phyloP scores from a whole-genome alignment of 2,797 vertebrate species.

The Rhinogobio ventralis region DNA sequence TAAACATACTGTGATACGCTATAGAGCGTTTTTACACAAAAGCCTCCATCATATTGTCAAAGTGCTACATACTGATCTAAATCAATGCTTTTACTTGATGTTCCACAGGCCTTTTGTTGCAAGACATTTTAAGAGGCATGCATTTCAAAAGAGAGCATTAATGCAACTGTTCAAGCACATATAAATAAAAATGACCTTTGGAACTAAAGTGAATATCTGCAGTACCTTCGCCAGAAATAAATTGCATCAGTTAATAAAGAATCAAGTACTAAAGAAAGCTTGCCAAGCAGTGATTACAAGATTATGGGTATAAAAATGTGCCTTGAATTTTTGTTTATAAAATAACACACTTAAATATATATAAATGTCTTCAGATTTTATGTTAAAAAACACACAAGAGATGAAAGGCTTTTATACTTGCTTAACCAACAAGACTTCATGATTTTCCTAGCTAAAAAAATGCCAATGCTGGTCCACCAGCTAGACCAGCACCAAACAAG shows the following conservation, averaged over 20 bases:
- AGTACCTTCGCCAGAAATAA: neutral
- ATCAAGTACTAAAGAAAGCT: neutral
- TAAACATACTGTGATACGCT: neutral
- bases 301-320: neutral
- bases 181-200: slow-evolving; percentile 35
- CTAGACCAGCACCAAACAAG: slow-evolving; percentile 12
- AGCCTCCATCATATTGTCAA: neutral
- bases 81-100: neutral
- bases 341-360: neutral
- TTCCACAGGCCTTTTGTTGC: neutral
- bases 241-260: neutral
- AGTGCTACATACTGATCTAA: neutral
- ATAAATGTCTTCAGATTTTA: neutral
- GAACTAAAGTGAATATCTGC: slow-evolving; percentile 24
- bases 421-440: neutral
- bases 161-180: slow-evolving; percentile 3
- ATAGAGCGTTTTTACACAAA: slow-evolving; percentile 1
- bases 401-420: neutral
- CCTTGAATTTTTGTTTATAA: neutral
- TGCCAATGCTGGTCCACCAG: neutral
- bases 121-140: slow-evolving; percentile 33
- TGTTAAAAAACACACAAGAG: neutral
- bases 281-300: neutral
- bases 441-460: neutral
- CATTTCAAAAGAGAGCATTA: neutral